Base-by-base conservation (phyloP, 2,797 vertebrate genomes). In the Scyliorhinus canicula region DNA sequence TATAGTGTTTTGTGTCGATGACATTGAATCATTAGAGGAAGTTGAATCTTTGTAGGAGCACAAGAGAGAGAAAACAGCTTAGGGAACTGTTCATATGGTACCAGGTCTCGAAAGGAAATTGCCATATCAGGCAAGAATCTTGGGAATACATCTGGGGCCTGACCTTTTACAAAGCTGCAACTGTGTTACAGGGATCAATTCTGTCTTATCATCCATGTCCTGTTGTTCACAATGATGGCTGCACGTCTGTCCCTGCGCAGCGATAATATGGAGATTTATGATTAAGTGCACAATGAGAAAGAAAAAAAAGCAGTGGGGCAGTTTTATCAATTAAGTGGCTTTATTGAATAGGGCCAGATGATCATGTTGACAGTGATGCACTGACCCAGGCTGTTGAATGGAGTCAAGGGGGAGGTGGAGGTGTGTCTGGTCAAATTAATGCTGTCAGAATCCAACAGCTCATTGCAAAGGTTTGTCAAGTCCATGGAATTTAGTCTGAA, bases 401-500 rank as follows among this genome's bases (percentile, higher is more conserved):
- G 95, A 85, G 77, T 82, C 79, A 85, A 69, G 84, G 77, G 63
- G 82, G 95, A 90, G 60, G 47, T 90, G 84, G 67, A 95, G 82
- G 60, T 95, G 95, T 95, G 84, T 95, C 79, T 95, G 69, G 35
- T 50, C 93, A 94, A 94, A 94, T 94, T 50, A 94, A 71, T 74
- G 93, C 67, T 71, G 93, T 94, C 93, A 94, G 93, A 74, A 94
- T 74, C 65, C 50, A 94, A 74, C 93, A 94, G 67, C 93, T 71
- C 69, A 94, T 71, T 50, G 93, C 67, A 94, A 94, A 94, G 65
- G 93, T 67, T 94, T 94, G 93, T 94, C 93, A 74, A 94, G 93
- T 74, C 65, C 84, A 95, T 96, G 96, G 95, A 96, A 96, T 96
- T 95, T 95, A 95, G 95, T 97, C 95, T 96, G 96, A 96, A 95